Evolutionary conservation across 2,113 vertebrate genomes (phyloP).

Genomic region (Sander vitreus): DNA sequence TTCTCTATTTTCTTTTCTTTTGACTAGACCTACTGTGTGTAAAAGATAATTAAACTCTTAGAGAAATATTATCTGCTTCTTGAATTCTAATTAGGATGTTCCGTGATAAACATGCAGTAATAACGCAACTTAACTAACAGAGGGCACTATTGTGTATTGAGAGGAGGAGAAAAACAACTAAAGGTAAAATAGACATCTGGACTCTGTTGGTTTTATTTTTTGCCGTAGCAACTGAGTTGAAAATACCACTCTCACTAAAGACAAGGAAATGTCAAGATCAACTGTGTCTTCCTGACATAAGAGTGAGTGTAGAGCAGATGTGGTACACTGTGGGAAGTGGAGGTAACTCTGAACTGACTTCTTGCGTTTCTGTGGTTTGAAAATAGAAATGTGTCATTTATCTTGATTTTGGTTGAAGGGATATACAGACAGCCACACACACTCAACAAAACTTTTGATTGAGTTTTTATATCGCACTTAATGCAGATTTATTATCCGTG

Average conservation of each 20-base stretch:
- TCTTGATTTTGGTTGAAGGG: background rate
- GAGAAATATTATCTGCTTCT: background rate
- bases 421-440: background rate
- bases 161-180: constrained; percentile 14
- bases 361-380: background rate
- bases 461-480: constrained; percentile 16
- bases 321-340: background rate
- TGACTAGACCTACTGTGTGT: background rate
- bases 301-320: background rate
- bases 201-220: background rate
- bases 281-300: constrained; percentile 2
- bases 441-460: constrained; percentile 18
- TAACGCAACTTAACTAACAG: constrained; percentile 48
- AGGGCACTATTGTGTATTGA: constrained; percentile 58
- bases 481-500: constrained; percentile 36
- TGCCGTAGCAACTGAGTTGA: too few species aligned
- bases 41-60: constrained; percentile 13
- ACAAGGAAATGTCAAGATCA: background rate
- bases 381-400: background rate
- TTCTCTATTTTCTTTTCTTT: constrained; percentile 3
- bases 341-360: constrained; percentile 39
- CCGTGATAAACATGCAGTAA: constrained; percentile 18
- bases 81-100: constrained; percentile 15
- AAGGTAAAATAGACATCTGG: background rate
- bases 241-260: background rate